These are phyloP conservation scores for Achroia grisella DNA, from an alignment of 1,140 invertebrate genomes.

Conservation along the genomic window DNA sequence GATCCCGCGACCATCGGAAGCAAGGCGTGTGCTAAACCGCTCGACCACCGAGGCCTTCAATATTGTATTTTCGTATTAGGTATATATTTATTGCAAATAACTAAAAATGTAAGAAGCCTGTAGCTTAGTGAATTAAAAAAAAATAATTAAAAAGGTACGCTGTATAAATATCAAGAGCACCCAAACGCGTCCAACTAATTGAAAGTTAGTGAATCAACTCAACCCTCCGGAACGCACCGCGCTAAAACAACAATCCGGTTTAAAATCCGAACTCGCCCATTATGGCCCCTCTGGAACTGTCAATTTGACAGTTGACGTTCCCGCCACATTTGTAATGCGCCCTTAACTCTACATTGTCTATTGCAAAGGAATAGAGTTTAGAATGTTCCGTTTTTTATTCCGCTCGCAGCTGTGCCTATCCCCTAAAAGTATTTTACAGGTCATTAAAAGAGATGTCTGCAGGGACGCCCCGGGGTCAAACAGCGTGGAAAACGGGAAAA, in stretches of 20 bases:
- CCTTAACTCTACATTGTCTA: constrained; percentile 3
- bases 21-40: too few relatives aligned
- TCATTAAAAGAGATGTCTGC: constrained; percentile 45
- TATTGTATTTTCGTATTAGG: too few relatives aligned
- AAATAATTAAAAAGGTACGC: too few relatives aligned
- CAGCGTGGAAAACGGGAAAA: constrained; percentile 57
- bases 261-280: constrained; percentile 44
- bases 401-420: constrained; percentile 31
- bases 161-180: too few relatives aligned
- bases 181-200: constrained; percentile 9
- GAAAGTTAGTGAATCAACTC: constrained; percentile 9
- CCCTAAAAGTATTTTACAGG: constrained; percentile 57
- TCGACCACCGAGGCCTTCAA: too few relatives aligned
- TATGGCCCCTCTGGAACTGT: constrained; percentile 38
- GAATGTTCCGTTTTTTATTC: not conserved
- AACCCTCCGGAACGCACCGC: constrained; percentile 11
- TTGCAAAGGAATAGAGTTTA: constrained; percentile 6
- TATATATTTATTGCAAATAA: too few relatives aligned
- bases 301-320: constrained; percentile 56
- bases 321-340: constrained; percentile 17
- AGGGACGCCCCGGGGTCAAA: constrained; percentile 40
- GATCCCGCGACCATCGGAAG: too few relatives aligned
- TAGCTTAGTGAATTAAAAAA: too few relatives aligned
- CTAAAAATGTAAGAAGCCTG: too few relatives aligned
- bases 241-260: constrained; percentile 48